Conservation (phyloP, 2,888 invertebrate species). For the Oscheius sp. region DNA sequence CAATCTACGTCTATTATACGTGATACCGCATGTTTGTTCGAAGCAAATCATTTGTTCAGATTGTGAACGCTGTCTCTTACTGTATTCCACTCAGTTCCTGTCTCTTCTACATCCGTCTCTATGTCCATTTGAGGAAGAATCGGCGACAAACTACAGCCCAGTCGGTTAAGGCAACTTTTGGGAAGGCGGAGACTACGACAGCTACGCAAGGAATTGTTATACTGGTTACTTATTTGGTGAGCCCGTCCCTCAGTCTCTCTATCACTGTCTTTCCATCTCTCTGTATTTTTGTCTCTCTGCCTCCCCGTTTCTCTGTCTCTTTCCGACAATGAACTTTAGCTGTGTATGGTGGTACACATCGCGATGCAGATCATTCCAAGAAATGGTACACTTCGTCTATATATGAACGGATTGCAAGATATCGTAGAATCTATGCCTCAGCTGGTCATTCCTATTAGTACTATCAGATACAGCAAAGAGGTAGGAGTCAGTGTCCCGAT, state of each 20-base stretch:
- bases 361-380: not conserved
- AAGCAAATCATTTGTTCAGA: not conserved
- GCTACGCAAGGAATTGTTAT: constrained; percentile 24
- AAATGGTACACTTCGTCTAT: not conserved
- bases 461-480: constrained; percentile 22
- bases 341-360: not conserved
- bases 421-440: constrained; percentile 15
- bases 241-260: too few relatives aligned
- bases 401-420: constrained; percentile 18
- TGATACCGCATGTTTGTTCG: not conserved
- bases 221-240: constrained; percentile 15
- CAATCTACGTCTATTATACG: constrained; percentile 7
- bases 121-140: not conserved
- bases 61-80: constrained; percentile 12
- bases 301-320: too few relatives aligned
- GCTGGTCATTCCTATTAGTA: constrained; percentile 11
- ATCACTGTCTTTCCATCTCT: too few relatives aligned
- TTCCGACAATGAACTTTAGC: not conserved
- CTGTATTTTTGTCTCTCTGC: too few relatives aligned
- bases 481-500: not conserved
- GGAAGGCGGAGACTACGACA: constrained; percentile 6
- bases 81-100: constrained; percentile 24
- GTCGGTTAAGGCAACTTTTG: not conserved
- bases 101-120: constrained; percentile 16
- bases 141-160: not conserved